Evolutionary conservation across 2,797 vertebrate species (phyloP).

Genomic region (Masticophis lateralis): DNA sequence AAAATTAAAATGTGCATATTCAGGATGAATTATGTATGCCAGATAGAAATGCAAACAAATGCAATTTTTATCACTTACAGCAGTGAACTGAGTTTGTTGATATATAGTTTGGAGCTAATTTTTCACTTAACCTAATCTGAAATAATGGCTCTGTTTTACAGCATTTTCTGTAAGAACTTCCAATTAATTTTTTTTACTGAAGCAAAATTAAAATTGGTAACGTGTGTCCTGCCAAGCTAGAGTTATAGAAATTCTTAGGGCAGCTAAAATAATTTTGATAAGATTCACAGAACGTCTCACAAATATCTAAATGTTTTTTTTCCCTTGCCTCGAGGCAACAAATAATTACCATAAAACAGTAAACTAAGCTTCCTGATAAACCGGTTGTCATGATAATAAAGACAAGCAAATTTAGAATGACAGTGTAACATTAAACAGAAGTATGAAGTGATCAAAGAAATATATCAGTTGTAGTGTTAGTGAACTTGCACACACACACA

Average conservation of each 20-base stretch:
- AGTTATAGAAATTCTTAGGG: not conserved
- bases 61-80: conserved; percentile 16
- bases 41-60: conserved; percentile 17
- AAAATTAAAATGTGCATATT: conserved; percentile 7
- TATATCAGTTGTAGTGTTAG: not conserved
- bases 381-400: not conserved
- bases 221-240: not conserved
- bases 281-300: not conserved
- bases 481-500: not conserved
- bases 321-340: not conserved
- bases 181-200: not conserved
- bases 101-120: conserved; percentile 16
- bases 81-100: conserved; percentile 30
- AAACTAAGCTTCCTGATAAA: not conserved
- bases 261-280: not conserved
- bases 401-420: not conserved
- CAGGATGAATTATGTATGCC: conserved; percentile 6
- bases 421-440: not conserved
- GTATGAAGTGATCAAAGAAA: not conserved
- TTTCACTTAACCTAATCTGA: not conserved
- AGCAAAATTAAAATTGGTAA: not conserved
- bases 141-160: not conserved
- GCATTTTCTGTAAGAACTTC: not conserved
- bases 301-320: not conserved
- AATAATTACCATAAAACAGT: not conserved